Evolutionary conservation across 1,140 invertebrate genomes (phyloP).

Genomic region (Pseudomyrmex pallidus): DNA sequence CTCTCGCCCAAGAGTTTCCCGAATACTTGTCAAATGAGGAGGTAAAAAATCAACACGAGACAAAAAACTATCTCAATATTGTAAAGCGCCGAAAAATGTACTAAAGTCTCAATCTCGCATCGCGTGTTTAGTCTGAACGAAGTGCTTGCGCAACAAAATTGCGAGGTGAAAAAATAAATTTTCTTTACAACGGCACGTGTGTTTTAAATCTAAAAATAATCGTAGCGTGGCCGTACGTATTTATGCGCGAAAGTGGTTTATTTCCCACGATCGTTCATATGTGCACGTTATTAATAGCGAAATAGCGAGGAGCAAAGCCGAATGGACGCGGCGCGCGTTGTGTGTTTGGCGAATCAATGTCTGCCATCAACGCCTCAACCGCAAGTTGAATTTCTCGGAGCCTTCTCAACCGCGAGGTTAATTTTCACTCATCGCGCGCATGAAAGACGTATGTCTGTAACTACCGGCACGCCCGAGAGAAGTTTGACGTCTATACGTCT

Average conservation of each 20-base stretch:
- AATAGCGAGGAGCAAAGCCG: not conserved
- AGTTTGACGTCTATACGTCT: slow-evolving; percentile 52
- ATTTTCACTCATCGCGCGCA: slow-evolving; percentile 51
- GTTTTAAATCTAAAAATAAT: slow-evolving; percentile 17
- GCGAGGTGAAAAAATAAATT: too few relatives aligned
- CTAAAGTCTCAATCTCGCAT: too few relatives aligned
- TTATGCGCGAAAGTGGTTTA: slow-evolving; percentile 12
- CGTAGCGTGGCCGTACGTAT: not conserved
- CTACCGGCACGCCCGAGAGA: not conserved
- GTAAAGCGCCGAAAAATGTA: too few relatives aligned
- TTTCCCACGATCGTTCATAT: slow-evolving; percentile 5
- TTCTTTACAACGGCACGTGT: not conserved
- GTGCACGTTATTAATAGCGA: slow-evolving; percentile 5
- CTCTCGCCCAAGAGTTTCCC: not conserved
- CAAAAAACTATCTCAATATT: too few relatives aligned
- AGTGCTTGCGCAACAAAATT: too few relatives aligned
- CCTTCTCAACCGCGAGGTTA: slow-evolving; percentile 25
- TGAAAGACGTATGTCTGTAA: slow-evolving; percentile 22
- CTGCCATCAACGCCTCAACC: slow-evolving; percentile 44
- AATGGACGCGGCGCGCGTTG: slow-evolving; percentile 12
- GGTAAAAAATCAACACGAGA: too few relatives aligned
- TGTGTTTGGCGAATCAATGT: slow-evolving; percentile 44
- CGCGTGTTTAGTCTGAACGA: too few relatives aligned
- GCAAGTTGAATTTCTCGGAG: slow-evolving; percentile 43
- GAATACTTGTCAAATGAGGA: too few relatives aligned